phyloP scores from a whole-genome alignment of 2,113 vertebrate genomes.

The Malurus cyaneus region DNA sequence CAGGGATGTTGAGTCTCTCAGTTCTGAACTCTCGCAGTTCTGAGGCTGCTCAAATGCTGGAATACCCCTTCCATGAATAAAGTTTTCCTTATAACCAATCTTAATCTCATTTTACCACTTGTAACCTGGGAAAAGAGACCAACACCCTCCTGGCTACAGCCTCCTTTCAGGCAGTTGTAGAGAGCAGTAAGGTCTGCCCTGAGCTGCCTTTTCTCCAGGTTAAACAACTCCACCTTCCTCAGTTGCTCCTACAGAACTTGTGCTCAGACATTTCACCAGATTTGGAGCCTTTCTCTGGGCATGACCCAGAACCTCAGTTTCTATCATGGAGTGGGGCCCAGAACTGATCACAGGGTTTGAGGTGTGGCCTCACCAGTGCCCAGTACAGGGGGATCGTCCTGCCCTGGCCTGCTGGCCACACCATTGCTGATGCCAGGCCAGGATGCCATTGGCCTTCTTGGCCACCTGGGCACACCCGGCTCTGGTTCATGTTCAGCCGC shows the following conservation, averaged over 20 bases:
- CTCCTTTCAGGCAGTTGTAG: neutral
- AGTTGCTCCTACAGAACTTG: fast-evolving
- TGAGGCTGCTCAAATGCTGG: neutral
- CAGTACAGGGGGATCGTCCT: fast-evolving
- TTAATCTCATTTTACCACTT: neutral
- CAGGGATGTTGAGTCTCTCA: neutral
- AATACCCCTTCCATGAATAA: neutral
- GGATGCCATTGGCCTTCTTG: neutral
- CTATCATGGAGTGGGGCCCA: neutral
- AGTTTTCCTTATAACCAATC: neutral
- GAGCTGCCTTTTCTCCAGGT: neutral
- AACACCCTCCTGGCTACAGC: fast-evolving
- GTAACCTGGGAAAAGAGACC: neutral
- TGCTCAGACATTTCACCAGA: neutral
- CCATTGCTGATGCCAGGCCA: neutral
- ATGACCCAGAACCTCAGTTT: neutral
- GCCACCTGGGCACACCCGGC: neutral
- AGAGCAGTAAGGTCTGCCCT: fast-evolving
- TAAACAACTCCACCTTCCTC: neutral
- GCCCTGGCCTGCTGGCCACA: neutral
- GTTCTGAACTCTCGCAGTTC: too few relatives aligned
- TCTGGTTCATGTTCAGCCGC: neutral
- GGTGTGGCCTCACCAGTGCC: fast-evolving
- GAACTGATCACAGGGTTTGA: neutral
- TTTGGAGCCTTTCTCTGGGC: neutral